These are phyloP conservation scores for Vicugna pacos DNA, from an alignment of 2,113 vertebrate genomes.

Conservation along the genomic window DNA sequence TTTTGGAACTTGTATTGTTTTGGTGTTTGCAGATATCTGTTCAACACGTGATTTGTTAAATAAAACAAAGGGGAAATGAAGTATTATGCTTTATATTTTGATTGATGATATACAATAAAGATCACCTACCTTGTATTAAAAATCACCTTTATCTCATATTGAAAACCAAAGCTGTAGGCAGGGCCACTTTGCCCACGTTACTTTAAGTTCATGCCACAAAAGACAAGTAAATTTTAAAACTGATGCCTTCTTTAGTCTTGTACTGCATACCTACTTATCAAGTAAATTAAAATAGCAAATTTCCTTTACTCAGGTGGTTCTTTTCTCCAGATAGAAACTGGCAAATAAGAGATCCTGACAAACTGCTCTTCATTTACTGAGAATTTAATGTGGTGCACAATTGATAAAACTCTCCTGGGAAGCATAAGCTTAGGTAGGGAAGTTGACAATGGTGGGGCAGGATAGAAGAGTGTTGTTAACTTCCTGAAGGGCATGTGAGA, in stretches of 20 bases:
- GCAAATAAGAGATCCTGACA: background rate
- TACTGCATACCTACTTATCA: background rate
- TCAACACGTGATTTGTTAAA: background rate
- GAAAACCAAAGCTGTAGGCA: background rate
- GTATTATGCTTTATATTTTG: background rate
- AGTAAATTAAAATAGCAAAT: background rate
- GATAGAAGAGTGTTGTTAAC: background rate
- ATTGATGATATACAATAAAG: background rate
- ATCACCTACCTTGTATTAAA: background rate
- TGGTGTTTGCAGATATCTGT: background rate
- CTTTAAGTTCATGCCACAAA: background rate
- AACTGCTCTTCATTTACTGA: background rate
- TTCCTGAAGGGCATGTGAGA: background rate
- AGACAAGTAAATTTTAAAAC: background rate
- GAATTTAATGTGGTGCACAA: background rate
- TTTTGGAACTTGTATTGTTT: background rate
- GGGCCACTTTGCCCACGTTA: background rate
- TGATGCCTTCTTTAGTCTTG: background rate
- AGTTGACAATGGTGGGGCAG: background rate
- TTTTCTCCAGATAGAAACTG: background rate
- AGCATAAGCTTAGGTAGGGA: background rate
- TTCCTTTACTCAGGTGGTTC: background rate
- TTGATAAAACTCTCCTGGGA: background rate
- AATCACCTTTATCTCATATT: background rate
- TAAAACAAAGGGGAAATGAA: background rate